Evolutionary conservation across 2,888 invertebrate species (phyloP), one percentile per base, ranked within the genome.

Genomic region (Mythimna pallens): DNA sequence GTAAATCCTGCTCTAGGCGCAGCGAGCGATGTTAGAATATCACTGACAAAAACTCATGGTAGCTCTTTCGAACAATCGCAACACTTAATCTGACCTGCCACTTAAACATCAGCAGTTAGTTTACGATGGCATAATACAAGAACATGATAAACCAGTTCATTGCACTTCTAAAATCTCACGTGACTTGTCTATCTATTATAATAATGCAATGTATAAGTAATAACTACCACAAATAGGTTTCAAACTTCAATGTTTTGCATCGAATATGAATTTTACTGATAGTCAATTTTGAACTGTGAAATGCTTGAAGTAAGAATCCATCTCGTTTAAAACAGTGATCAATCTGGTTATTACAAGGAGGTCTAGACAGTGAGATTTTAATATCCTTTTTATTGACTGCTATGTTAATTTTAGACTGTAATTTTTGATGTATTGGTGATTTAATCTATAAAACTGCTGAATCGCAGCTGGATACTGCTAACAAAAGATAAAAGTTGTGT

Each of bases 151-250:
- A 81, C 73, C 61, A 62, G 84, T 84, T 84, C 79, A 86, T 73
- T 84, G 84, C 84, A 84, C 86, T 84, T 81, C 20, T 76, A 70
- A 61, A 55, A 64, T 14, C 30, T 82, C 77, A 86, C 73, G 80
- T 78, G 80, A 76, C 80, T 20, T 9, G 78, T 75, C 70, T 62
- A 36, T 52, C 71, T 61, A 61, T 69, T 76, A 65, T 43, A 80
- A 80, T 71, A 84, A 30, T 76, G 72, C 73, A 81, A 73, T 80
- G 73, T 77, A 70, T 73, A 73, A 1, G 34, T 74, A 66, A 55
- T 64, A 62, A 20, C n/a, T 10, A 65, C 25, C 30, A 65, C 6
- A 62, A 5, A 54, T 54, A 63, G 34, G n/a, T 59, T 55, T 59
- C 43, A 47, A 50, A 43, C 59, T 50, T 34, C 47, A 65, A 67